Conservation (phyloP, 1,140 invertebrate species). For the Anastrepha ludens region DNA sequence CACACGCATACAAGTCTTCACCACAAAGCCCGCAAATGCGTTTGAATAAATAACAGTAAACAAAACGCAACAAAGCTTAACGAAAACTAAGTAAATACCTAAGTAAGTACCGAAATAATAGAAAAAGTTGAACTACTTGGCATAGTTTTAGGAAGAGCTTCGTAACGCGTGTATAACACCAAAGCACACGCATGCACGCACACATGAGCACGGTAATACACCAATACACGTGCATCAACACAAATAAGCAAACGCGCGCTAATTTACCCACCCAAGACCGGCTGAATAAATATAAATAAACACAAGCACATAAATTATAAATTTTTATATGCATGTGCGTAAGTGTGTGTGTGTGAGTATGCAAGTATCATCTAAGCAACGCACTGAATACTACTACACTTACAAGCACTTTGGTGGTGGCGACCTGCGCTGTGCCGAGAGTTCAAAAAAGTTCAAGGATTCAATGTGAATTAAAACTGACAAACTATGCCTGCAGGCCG, state of each 20-base stretch:
- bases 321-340: no score
- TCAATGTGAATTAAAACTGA: not conserved
- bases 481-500: slow-evolving; percentile 41
- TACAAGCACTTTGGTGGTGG: no score
- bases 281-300: no score
- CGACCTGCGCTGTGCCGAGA: not conserved
- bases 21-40: not conserved
- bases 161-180: not conserved
- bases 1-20: not conserved
- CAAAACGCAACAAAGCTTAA: not conserved
- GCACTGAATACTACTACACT: not conserved
- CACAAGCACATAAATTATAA: no score
- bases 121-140: slow-evolving; percentile 36
- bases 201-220: not conserved
- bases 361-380: not conserved
- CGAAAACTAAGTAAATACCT: not conserved
- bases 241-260: no score
- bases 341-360: no score
- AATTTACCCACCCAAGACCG: no score
- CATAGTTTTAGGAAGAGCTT: slow-evolving; percentile 31
- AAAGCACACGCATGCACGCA: not conserved
- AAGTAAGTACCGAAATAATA: slow-evolving; percentile 7
- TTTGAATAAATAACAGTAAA: not conserved
- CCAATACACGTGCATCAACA: no score
- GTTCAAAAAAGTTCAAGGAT: slow-evolving; percentile 50